Evolutionary conservation across 2,888 invertebrate species (phyloP).

Genomic region (Mimumesa dahlbomi): DNA sequence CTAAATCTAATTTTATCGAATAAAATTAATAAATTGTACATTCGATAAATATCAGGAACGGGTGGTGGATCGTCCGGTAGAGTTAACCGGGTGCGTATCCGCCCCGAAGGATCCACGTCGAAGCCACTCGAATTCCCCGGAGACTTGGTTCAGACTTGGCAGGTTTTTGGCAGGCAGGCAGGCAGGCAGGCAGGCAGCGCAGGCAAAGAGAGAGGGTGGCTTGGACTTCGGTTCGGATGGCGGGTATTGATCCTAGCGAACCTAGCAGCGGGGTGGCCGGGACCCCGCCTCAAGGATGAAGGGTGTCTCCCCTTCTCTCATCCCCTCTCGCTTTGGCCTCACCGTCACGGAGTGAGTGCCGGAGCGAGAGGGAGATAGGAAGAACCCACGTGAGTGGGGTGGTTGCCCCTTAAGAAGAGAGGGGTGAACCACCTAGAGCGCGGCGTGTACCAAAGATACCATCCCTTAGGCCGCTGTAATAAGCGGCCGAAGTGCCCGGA

Average conservation of each 20-base stretch:
- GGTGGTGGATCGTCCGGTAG: too few relatives aligned
- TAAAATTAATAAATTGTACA: too few relatives aligned
- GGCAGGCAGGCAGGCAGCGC: constrained; percentile 64
- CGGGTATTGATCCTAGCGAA: constrained; percentile 79
- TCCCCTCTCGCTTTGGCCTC: constrained; percentile 50
- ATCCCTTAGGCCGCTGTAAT: constrained; percentile 63
- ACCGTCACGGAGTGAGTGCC: constrained; percentile 23
- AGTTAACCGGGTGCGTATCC: too few relatives aligned
- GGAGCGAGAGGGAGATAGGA: constrained; percentile 49
- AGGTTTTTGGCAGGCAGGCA: constrained; percentile 62
- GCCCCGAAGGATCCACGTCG: too few relatives aligned
- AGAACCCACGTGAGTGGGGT: constrained; percentile 68
- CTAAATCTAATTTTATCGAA: too few relatives aligned
- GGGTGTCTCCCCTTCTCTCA: constrained; percentile 65
- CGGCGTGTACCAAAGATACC: constrained; percentile 72
- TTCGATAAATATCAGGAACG: too few relatives aligned
- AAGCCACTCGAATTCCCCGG: constrained; percentile 14
- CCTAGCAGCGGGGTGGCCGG: constrained; percentile 76
- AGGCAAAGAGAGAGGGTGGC: constrained; percentile 74
- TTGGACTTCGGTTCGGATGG: constrained; percentile 77
- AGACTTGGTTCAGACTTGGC: constrained; percentile 55
- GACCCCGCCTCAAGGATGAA: constrained; percentile 68
- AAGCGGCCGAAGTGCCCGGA: constrained; percentile 43
- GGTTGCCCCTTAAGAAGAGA: constrained; percentile 66
- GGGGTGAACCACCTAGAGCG: constrained; percentile 68